Evolutionary conservation across 2,888 invertebrate genomes (phyloP).

Genomic region (Diaperis boleti): DNA sequence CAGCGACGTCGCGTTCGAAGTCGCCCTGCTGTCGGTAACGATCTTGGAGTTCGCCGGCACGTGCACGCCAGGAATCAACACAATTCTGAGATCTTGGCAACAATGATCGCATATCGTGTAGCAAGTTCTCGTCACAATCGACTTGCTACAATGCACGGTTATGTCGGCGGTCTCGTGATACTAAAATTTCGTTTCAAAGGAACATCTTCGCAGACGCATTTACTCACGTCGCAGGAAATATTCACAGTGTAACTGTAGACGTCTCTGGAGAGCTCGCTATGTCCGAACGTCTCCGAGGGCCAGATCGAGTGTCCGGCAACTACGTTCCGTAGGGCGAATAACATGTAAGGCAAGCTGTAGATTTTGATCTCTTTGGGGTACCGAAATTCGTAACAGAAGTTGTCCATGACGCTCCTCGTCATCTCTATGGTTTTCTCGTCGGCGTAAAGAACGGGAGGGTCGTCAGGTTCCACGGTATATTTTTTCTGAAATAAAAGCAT

Average conservation of each 20-base stretch:
- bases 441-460: constrained; percentile 49
- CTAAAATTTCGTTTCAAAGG: constrained; percentile 52
- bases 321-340: constrained; percentile 56
- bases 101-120: constrained; percentile 67
- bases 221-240: constrained; percentile 62
- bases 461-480: background rate
- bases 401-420: constrained; percentile 61
- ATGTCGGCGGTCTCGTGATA: constrained; percentile 63
- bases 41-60: constrained; percentile 56
- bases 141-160: constrained; percentile 63
- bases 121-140: constrained; percentile 65
- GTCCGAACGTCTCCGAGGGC: constrained; percentile 53
- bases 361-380: constrained; percentile 50
- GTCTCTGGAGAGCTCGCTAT: constrained; percentile 63
- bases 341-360: constrained; percentile 61
- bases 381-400: constrained; percentile 50
- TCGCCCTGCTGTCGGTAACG: background rate
- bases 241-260: constrained; percentile 56
- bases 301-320: constrained; percentile 48
- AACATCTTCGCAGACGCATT: background rate
- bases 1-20: constrained; percentile 1
- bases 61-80: constrained; percentile 64
- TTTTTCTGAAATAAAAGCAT: constrained; percentile 19
- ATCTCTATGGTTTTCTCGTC: constrained; percentile 49
- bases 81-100: constrained; percentile 64